These are phyloP conservation scores for Lepidocyrtoides sp. DNA, from an alignment of 2,888 invertebrate genomes.

Conservation along the genomic window DNA sequence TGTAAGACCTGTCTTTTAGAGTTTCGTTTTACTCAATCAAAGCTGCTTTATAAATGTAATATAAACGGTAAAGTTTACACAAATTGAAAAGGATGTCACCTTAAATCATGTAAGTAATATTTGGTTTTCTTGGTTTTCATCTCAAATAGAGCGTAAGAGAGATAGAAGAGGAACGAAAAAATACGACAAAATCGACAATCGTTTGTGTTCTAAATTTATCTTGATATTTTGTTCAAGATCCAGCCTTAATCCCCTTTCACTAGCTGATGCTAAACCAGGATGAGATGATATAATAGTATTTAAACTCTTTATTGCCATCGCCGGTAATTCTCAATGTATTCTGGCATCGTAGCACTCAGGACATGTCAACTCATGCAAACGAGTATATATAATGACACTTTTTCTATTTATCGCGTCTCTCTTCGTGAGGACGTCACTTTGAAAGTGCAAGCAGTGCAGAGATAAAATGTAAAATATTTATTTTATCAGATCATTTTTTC, in stretches of 20 bases:
- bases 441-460: background rate
- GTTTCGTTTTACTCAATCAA: too few relatives aligned
- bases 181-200: too few relatives aligned
- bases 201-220: too few relatives aligned
- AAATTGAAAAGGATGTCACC: too few relatives aligned
- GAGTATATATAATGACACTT: constrained; percentile 15
- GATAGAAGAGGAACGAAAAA: background rate
- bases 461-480: background rate
- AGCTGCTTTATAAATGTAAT: too few relatives aligned
- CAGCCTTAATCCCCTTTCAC: too few relatives aligned
- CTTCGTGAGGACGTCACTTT: background rate
- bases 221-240: too few relatives aligned
- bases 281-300: background rate
- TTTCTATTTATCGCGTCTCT: background rate
- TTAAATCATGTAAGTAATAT: too few relatives aligned
- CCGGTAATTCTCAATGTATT: too few relatives aligned
- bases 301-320: background rate
- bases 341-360: background rate
- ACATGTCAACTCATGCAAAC: constrained; percentile 40
- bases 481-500: constrained; percentile 32
- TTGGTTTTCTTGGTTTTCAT: background rate
- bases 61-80: too few relatives aligned
- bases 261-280: too few relatives aligned
- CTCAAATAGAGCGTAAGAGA: constrained; percentile 4
- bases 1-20: too few relatives aligned